These are phyloP conservation scores for Tenthredo mesomela DNA, from an alignment of 2,888 invertebrate species.

Conservation along the genomic window DNA sequence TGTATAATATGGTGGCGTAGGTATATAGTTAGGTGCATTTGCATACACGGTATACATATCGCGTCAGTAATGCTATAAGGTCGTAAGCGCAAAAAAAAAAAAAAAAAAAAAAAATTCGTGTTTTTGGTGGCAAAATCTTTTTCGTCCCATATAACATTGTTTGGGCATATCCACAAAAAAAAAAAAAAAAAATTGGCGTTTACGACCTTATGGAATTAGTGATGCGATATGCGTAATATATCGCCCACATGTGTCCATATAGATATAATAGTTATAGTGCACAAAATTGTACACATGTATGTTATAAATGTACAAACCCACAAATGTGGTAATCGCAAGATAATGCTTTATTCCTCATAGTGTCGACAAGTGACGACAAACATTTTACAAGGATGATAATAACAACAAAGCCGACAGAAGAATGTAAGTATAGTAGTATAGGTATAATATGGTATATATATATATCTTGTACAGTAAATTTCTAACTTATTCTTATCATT, in stretches of 20 bases:
- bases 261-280: neutral
- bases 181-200: too few relatives aligned
- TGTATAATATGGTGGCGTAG: neutral
- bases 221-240: neutral
- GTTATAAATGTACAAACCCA: neutral
- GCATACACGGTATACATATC: neutral
- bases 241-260: neutral
- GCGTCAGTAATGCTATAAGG: too few relatives aligned
- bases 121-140: too few relatives aligned
- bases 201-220: too few relatives aligned
- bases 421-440: neutral
- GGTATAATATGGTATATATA: too few relatives aligned
- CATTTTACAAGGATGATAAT: constrained; percentile 14
- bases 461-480: neutral
- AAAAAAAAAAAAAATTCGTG: too few relatives aligned
- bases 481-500: neutral
- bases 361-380: neutral
- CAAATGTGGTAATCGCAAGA: constrained; percentile 15
- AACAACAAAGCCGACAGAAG: neutral
- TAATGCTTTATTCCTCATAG: neutral
- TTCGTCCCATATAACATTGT: too few relatives aligned
- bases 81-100: too few relatives aligned
- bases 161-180: too few relatives aligned
- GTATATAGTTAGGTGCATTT: neutral
- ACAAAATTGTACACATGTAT: constrained; percentile 1